Evolutionary conservation across 2,797 vertebrate genomes (phyloP).

Genomic region (Urophycis tenuis): DNA sequence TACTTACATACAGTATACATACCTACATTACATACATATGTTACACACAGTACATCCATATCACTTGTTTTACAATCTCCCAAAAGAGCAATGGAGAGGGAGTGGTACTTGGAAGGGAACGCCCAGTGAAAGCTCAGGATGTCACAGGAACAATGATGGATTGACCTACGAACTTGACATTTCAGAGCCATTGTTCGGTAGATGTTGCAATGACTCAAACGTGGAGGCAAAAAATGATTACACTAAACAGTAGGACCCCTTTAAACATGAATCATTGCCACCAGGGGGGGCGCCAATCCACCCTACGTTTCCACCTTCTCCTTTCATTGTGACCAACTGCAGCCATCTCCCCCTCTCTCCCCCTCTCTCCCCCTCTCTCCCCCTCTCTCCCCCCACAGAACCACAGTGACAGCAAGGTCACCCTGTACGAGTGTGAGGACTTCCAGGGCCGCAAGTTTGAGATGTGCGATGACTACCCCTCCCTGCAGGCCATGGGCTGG

Average conservation of each 20-base stretch:
- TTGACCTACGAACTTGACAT: too few relatives aligned
- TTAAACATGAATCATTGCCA: neutral
- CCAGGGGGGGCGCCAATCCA: too few relatives aligned
- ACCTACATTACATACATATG: neutral
- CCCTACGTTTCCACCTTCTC: neutral
- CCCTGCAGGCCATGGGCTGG: conserved; percentile 96
- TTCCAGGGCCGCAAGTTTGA: conserved; percentile 95
- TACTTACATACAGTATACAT: neutral
- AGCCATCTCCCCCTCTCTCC: conserved; percentile 3
- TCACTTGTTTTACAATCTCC: neutral
- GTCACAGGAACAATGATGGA: neutral
- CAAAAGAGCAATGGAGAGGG: neutral
- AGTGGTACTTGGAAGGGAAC: neutral
- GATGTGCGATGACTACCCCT: conserved; percentile 91
- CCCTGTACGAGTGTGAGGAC: conserved; percentile 87
- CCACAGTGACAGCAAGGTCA: conserved; percentile 87
- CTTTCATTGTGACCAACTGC: neutral
- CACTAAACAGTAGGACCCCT: too few relatives aligned
- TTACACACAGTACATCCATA: neutral
- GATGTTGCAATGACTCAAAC: too few relatives aligned
- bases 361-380: neutral
- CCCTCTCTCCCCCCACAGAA: conserved; percentile 48
- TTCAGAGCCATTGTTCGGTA: too few relatives aligned
- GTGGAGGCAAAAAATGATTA: neutral
- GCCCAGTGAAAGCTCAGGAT: neutral